Conservation (phyloP, 2,888 invertebrate species). For the Macroteleia sp. region DNA sequence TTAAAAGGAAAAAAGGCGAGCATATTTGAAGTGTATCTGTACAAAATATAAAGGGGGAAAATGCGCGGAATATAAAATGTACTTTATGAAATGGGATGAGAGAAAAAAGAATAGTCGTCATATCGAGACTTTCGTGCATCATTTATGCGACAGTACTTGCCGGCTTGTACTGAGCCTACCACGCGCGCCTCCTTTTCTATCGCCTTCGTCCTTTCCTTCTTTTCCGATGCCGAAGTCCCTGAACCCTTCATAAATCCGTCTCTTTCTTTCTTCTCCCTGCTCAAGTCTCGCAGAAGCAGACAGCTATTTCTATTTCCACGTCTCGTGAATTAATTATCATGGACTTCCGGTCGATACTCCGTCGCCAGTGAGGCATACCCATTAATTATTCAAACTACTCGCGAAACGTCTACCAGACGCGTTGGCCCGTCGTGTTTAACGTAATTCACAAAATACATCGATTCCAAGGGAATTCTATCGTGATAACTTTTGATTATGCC, state of each 20-base stretch:
- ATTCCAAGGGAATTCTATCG: constrained; percentile 39
- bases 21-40: constrained; percentile 47
- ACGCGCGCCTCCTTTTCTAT: constrained; percentile 51
- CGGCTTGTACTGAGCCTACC: constrained; percentile 45
- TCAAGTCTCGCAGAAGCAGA: constrained; percentile 43
- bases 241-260: constrained; percentile 46
- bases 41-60: constrained; percentile 36
- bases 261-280: constrained; percentile 58
- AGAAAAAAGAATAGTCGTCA: constrained; percentile 61
- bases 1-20: constrained; percentile 26
- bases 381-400: constrained; percentile 73
- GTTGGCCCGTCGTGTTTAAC: constrained; percentile 56
- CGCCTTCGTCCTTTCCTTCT: constrained; percentile 50
- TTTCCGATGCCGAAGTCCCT: constrained; percentile 14
- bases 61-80: constrained; percentile 56
- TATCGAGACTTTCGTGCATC: constrained; percentile 58
- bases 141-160: constrained; percentile 55
- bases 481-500: constrained; percentile 35
- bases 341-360: constrained; percentile 76
- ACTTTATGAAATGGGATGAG: constrained; percentile 52
- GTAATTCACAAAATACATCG: constrained; percentile 59
- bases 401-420: constrained; percentile 64
- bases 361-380: constrained; percentile 73
- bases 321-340: constrained; percentile 79
- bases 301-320: constrained; percentile 78